Percentiles rank a stretch among this genome's conserved stretches.
These are phyloP conservation scores for Lagria hirta DNA, from an alignment of 2,888 invertebrate species.

Conservation along the genomic window DNA sequence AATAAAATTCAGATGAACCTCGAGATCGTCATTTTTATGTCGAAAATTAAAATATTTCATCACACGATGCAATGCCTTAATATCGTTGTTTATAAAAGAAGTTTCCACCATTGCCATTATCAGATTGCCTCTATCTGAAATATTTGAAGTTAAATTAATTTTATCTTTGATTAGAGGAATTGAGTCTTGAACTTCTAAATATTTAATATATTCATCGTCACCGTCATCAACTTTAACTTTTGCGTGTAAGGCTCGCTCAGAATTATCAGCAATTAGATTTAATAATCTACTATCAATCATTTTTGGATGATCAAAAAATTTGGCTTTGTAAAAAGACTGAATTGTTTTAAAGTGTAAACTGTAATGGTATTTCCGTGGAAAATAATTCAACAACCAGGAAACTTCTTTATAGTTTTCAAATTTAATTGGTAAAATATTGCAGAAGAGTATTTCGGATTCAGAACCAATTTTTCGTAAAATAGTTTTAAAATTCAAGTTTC, in stretches of 20 bases:
- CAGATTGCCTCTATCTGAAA: constrained; percentile 19
- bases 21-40: constrained; percentile 32
- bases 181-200: constrained; percentile 26
- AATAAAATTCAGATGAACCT: constrained; percentile 12
- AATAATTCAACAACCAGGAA: constrained; percentile 1
- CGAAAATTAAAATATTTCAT: constrained; percentile 34
- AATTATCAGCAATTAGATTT: constrained; percentile 1
- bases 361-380: constrained; percentile 1
- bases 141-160: constrained; percentile 34
- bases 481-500: background rate
- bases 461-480: constrained; percentile 5
- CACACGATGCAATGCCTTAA: constrained; percentile 29
- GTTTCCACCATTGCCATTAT: constrained; percentile 27
- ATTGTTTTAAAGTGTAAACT: background rate
- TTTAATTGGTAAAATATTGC: background rate
- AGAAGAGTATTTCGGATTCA: constrained; percentile 2
- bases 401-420: background rate
- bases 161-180: constrained; percentile 33
- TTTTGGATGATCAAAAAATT: constrained; percentile 1
- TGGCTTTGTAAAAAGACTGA: background rate
- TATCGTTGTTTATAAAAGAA: constrained; percentile 32
- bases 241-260: background rate
- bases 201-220: constrained; percentile 24
- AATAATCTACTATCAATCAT: constrained; percentile 1
- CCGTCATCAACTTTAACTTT: constrained; percentile 15